phyloP scores from a whole-genome alignment of 53 echinoderm and acorn worm species.

The Echinometra lucunter region DNA sequence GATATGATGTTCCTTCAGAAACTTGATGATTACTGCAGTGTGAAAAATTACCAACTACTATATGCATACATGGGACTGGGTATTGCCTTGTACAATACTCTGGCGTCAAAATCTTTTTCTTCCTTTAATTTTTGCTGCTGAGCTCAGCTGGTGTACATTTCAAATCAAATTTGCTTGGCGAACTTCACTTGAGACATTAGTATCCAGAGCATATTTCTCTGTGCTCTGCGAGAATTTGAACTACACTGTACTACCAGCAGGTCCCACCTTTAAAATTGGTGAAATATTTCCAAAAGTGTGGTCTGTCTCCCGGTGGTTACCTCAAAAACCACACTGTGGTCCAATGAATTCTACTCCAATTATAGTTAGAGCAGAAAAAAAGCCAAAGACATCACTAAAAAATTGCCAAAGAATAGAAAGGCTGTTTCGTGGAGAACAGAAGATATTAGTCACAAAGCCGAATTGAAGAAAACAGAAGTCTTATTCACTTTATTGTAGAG shows the following conservation, averaged over 20 bases:
- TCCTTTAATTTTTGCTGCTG: no score
- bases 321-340: conserved; percentile 24
- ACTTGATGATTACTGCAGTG: no score
- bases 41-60: no score
- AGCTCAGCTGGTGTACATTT: no score
- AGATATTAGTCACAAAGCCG: background rate
- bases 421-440: background rate
- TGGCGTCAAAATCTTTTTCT: no score
- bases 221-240: background rate
- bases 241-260: no score
- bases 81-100: no score
- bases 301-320: background rate
- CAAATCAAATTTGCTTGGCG: no score
- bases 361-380: background rate
- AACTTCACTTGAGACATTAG: background rate
- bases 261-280: background rate
- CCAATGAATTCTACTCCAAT: background rate
- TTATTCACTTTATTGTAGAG: background rate
- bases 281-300: background rate
- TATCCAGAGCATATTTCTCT: background rate
- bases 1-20: no score
- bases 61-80: no score
- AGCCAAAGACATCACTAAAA: background rate
- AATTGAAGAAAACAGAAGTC: background rate
- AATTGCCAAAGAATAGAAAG: background rate